These are phyloP conservation scores for Motacilla alba DNA, from an alignment of 2,113 vertebrate species.

Conservation along the genomic window DNA sequence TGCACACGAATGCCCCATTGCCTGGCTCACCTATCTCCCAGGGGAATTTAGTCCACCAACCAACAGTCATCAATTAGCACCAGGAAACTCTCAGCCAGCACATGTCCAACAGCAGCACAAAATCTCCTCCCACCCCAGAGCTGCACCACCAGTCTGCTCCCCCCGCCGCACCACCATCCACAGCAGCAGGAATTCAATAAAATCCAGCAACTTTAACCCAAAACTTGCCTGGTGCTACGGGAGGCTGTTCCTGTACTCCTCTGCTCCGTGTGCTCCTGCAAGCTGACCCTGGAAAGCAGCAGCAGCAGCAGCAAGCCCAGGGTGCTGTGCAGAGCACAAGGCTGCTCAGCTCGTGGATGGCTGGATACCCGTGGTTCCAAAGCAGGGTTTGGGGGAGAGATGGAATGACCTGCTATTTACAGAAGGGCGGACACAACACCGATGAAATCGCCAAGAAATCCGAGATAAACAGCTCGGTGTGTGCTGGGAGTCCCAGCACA, in stretches of 20 bases:
- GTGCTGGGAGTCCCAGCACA: rapidly evolving
- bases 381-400: background rate
- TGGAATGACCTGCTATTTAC: background rate
- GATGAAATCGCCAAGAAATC: background rate
- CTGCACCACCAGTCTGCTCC: background rate
- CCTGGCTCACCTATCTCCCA: background rate
- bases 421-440: background rate
- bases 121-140: background rate
- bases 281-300: background rate
- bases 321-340: rapidly evolving
- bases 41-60: background rate
- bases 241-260: rapidly evolving
- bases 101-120: background rate
- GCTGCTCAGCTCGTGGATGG: background rate
- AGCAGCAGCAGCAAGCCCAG: background rate
- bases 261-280: rapidly evolving
- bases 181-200: background rate
- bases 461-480: rapidly evolving
- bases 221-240: background rate
- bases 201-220: background rate
- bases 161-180: rapidly evolving
- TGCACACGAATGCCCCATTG: background rate
- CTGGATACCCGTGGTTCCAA: rapidly evolving
- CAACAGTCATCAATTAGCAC: background rate
- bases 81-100: background rate